phyloP scores from a whole-genome alignment of 2,888 invertebrate genomes.

The Limnephilus rhombicus region DNA sequence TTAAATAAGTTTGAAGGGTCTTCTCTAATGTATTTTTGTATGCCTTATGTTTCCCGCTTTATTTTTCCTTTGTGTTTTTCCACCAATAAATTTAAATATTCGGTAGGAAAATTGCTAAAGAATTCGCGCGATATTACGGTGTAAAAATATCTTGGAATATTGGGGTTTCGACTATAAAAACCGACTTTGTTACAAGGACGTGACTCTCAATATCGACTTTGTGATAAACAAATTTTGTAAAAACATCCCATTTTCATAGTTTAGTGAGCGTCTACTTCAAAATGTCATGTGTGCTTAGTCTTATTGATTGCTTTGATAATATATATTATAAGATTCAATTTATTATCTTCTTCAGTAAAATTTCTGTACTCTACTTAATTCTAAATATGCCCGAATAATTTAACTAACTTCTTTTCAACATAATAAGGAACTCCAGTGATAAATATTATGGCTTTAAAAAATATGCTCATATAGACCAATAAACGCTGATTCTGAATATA shows the following conservation, averaged over 20 bases:
- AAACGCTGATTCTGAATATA: too few species aligned
- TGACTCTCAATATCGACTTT: neutral
- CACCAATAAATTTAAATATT: neutral
- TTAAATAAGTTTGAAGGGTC: conserved; percentile 45
- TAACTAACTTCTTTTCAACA: too few species aligned
- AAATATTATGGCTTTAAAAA: too few species aligned
- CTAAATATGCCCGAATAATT: too few species aligned
- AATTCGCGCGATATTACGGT: neutral
- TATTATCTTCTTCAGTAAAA: too few species aligned
- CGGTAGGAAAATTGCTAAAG: neutral
- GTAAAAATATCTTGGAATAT: neutral
- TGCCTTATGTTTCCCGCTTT: neutral
- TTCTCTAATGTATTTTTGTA: conserved; percentile 6
- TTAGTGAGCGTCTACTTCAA: neutral
- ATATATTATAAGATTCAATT: too few species aligned
- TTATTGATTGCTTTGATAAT: too few species aligned
- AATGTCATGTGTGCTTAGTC: too few species aligned
- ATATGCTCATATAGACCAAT: too few species aligned
- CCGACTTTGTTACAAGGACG: neutral
- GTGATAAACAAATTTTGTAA: neutral
- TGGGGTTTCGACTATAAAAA: neutral
- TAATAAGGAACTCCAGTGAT: too few species aligned
- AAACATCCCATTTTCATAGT: neutral
- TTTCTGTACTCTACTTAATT: too few species aligned
- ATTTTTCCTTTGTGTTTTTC: neutral